phyloP scores from a whole-genome alignment of 2,888 invertebrate species.

The Agrilus cyanescens region DNA sequence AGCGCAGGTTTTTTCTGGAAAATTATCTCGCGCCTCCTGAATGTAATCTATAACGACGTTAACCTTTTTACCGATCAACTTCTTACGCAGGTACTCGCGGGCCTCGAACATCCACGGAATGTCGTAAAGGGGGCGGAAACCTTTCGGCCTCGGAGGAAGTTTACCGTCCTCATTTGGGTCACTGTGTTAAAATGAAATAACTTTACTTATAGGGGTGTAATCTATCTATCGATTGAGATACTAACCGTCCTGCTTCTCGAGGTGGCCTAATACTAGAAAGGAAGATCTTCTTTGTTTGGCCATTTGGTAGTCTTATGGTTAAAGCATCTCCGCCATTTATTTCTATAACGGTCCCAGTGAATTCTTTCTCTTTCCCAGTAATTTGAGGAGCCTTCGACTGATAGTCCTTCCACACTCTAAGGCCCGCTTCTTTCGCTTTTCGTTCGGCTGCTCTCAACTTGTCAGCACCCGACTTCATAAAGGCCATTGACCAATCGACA shows the following conservation, averaged over 20 bases:
- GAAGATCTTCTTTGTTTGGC: conserved; percentile 80
- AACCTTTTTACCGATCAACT: conserved; percentile 89
- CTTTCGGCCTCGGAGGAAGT: conserved; percentile 55
- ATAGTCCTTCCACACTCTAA: conserved; percentile 88
- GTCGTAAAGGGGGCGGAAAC: conserved; percentile 87
- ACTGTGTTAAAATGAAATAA: conserved; percentile 22
- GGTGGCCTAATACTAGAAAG: conserved; percentile 93
- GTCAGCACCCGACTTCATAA: conserved; percentile 65
- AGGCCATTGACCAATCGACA: conserved; percentile 85
- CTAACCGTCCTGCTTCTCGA: conserved; percentile 46
- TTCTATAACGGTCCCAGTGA: conserved; percentile 73
- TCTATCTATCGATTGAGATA: conserved; percentile 5
- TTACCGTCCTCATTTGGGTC: conserved; percentile 55
- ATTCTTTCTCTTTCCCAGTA: conserved; percentile 70
- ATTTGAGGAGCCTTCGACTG: conserved; percentile 61
- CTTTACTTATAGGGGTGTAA: background rate
- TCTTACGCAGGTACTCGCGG: conserved; percentile 90
- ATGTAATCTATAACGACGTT: conserved; percentile 90
- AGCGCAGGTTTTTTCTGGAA: conserved; percentile 92
- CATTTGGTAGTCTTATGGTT: conserved; percentile 68
- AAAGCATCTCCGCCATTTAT: conserved; percentile 91
- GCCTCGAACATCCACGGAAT: conserved; percentile 99
- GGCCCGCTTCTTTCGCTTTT: conserved; percentile 72
- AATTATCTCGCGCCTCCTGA: conserved; percentile 86
- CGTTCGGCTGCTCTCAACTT: conserved; percentile 76